A percentile compares a stretch with the other conserved stretches of the same genome.
phyloP scores from a whole-genome alignment of 2,888 invertebrate species.

The Calliopum simillimum region DNA sequence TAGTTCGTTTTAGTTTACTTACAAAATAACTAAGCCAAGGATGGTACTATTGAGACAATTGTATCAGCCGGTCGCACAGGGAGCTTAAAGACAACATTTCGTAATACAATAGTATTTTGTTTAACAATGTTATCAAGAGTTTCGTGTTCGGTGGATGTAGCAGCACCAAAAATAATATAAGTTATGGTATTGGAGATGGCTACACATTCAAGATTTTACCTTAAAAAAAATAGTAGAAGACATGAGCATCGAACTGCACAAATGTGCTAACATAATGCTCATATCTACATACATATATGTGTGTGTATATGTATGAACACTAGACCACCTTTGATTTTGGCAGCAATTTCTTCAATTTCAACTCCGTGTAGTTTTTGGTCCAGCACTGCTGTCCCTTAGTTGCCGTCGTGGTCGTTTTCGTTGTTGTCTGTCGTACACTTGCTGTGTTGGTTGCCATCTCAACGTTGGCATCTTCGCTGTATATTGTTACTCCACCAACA shows the following conservation, averaged over 20 bases:
- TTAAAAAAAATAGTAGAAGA: background rate
- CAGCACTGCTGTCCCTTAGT: conserved; percentile 1
- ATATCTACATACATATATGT: background rate
- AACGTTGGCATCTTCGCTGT: background rate
- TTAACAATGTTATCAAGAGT: too few species aligned
- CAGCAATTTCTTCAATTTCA: background rate
- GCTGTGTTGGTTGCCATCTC: background rate
- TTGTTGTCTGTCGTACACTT: background rate
- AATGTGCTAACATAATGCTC: too few species aligned
- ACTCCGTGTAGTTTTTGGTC: background rate
- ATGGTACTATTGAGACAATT: too few species aligned
- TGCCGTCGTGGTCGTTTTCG: background rate
- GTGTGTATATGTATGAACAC: background rate
- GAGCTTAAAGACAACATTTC: too few species aligned
- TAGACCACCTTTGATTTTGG: conserved; percentile 9
- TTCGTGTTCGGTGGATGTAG: too few species aligned
- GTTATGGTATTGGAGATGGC: background rate
- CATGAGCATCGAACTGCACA: background rate
- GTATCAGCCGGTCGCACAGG: too few species aligned
- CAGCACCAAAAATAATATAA: too few species aligned
- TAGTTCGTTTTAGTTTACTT: too few species aligned
- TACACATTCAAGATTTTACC: conserved; percentile 7
- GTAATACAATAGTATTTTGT: too few species aligned
- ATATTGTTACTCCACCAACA: too few species aligned
- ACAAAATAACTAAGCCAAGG: too few species aligned